Evolutionary conservation across 2,797 vertebrate species (phyloP), one percentile per base, ranked within the genome.

Genomic region (Gorsachius magnificus): DNA sequence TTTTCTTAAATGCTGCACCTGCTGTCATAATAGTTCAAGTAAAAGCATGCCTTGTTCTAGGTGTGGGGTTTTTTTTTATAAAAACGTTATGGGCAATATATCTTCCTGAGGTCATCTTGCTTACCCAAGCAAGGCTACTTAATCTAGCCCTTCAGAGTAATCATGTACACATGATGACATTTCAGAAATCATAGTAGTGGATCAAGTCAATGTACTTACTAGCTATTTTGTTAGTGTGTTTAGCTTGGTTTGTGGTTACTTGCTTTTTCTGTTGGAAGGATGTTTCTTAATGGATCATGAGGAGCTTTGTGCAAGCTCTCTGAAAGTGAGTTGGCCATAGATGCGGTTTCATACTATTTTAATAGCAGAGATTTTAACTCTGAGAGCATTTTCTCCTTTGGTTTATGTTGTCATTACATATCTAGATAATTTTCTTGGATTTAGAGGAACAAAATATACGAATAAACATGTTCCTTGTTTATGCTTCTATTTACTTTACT

Each of bases 161-260:
- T 31, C 20, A 5, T 25, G 48, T 26, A 13, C 26, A 25, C 3
- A 4, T 3, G 13, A 26, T 14, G 16, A 10, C 9, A 0, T 43
- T 45, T 50, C 53, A 54, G 81, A n/a, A 54, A 41, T 51, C 14
- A 9, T 25, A 33, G 41, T 14, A 14, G 13, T 41, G 33, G 41
- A 65, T 51, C 58, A 35, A 51, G 15, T 26, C 38, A 8, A 0
- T 11, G 18, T 31, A 36, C 22, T 77, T 17, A 29, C 16, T 25
- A 29, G 15, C 29, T 46, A 2, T 36, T 51, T 53, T 38, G 20
- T 13, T 46, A 19, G 11, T 2, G 1, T 12, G 5, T 19, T 68
- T 16, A 35, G 11, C 24, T 76, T 69, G 38, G 10, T 26, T 2
- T 26, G 35, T n/a, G 29, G 20, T 64, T 69, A 6, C 64, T 80